Percentiles rank a stretch among this genome's conserved stretches.
Conservation (phyloP, 1,140 invertebrate genomes). For the Heliconius melpomene region DNA sequence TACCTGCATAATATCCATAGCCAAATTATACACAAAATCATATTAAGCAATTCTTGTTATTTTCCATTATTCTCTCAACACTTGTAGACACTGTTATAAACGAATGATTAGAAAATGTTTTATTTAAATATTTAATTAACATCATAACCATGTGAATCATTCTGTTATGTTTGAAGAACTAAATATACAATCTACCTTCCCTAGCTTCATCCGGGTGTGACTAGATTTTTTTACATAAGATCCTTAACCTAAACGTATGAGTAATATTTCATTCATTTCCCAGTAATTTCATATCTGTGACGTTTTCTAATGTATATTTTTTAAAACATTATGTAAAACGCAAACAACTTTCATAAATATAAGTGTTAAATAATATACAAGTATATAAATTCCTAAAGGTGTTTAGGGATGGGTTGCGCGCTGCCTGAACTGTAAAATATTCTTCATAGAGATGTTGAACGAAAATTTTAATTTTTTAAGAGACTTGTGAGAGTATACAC, state of each 20-base stretch:
- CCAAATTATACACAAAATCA: conserved; percentile 31
- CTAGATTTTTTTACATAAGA: background rate
- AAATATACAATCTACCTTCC: background rate
- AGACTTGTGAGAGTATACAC: too few relatives aligned
- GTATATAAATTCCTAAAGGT: too few relatives aligned
- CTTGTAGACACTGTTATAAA: background rate
- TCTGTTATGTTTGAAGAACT: too few relatives aligned
- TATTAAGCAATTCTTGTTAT: conserved; percentile 14
- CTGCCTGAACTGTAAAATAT: too few relatives aligned
- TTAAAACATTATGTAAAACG: too few relatives aligned
- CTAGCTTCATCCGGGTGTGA: background rate
- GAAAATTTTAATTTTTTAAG: too few relatives aligned
- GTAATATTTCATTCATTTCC: background rate
- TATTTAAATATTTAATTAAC: background rate
- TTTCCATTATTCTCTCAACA: background rate
- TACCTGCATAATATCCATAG: conserved; percentile 19
- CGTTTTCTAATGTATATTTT: too few relatives aligned
- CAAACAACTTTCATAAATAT: too few relatives aligned
- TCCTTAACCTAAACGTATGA: background rate
- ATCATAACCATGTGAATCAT: background rate
- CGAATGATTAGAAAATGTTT: background rate
- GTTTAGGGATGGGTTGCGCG: too few relatives aligned
- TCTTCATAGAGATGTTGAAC: too few relatives aligned
- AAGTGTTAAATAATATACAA: too few relatives aligned
- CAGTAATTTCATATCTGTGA: background rate